Evolutionary conservation across 2,113 vertebrate species (phyloP), one percentile per base, ranked within the genome.

Genomic region (Anser brachyrhynchus): DNA sequence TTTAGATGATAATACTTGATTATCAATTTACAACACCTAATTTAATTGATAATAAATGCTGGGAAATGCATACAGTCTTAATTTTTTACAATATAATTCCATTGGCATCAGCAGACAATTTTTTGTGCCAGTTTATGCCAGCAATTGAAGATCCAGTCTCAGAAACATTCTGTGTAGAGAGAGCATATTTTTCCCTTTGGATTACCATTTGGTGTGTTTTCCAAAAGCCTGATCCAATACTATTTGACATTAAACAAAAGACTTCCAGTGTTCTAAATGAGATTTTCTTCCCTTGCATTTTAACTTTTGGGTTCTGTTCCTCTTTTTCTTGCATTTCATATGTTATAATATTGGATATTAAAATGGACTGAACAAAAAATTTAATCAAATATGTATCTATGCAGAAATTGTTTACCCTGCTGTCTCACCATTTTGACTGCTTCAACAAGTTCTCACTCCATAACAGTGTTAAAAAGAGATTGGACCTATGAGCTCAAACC

Each of bases 11-110:
- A 39, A 54, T 43, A 61, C 17, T 25, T 92, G 46, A 64, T 57
- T 57, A 88, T 54, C 17, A 49, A 44, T 78, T 89, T 74, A 28
- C 43, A 66, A 7, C 9, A 49, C 22, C 28, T 79, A 84, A 52
- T 94, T 89, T 73, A 83, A 91, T 69, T 89, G 33, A 89, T 81
- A 55, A 33, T 39, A 75, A 84, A 8, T 87, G 89, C 35, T 89
- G 73, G 35, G 22, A 81, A 91, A 81, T 57, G 13, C 15, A 49
- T 65, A 46, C 3, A 52, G 9, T 25, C 20, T 54, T 95, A 6
- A 46, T 67, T 57, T 43, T 37, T 59, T 92, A 58, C 37, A 39
- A 64, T 83, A 55, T 67, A 67, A 67, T 84, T 86, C 29, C 15
- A 71, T 23, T 79, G 19, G 46, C 72, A 75, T 22, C 29, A 75